These are phyloP conservation scores for Pelobates cultripes DNA, from an alignment of 2,797 vertebrate species.

Conservation along the genomic window DNA sequence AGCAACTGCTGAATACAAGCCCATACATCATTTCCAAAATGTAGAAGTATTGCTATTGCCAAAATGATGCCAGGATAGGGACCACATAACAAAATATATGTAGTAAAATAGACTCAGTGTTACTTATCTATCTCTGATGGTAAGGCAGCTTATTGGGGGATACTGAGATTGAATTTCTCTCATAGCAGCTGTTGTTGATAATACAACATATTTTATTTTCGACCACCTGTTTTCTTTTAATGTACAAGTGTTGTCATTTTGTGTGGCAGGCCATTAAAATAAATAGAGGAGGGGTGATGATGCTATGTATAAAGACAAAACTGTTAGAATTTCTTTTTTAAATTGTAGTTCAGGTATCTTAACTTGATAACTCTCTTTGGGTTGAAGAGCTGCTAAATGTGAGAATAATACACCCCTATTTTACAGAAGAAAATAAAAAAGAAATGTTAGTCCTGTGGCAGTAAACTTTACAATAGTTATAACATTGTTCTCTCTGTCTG, in stretches of 20 bases:
- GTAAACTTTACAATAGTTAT: too few species aligned
- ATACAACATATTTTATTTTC: constrained; percentile 66
- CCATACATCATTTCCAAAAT: constrained; percentile 66
- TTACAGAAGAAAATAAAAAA: too few species aligned
- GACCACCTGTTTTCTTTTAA: constrained; percentile 74
- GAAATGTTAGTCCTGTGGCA: too few species aligned
- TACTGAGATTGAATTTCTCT: constrained; percentile 82
- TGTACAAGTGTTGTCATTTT: constrained; percentile 60
- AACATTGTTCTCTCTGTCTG: too few species aligned
- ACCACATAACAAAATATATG: constrained; percentile 65
- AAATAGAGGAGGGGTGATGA: constrained; percentile 65
- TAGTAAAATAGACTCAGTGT: constrained; percentile 61
- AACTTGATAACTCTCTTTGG: too few species aligned
- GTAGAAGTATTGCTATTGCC: constrained; percentile 70
- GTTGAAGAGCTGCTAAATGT: too few species aligned
- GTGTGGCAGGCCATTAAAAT: constrained; percentile 58
- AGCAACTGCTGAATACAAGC: constrained; percentile 73
- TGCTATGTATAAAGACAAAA: constrained; percentile 63
- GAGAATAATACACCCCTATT: too few species aligned
- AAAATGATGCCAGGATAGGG: constrained; percentile 67
- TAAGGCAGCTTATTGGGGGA: constrained; percentile 73
- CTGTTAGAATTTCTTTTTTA: constrained; percentile 27
- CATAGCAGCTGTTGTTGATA: constrained; percentile 76
- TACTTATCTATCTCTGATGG: constrained; percentile 64
- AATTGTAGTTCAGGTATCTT: constrained; percentile 39